Conservation (phyloP, 2,797 vertebrate genomes). For the Mormyrops attenuatus region DNA sequence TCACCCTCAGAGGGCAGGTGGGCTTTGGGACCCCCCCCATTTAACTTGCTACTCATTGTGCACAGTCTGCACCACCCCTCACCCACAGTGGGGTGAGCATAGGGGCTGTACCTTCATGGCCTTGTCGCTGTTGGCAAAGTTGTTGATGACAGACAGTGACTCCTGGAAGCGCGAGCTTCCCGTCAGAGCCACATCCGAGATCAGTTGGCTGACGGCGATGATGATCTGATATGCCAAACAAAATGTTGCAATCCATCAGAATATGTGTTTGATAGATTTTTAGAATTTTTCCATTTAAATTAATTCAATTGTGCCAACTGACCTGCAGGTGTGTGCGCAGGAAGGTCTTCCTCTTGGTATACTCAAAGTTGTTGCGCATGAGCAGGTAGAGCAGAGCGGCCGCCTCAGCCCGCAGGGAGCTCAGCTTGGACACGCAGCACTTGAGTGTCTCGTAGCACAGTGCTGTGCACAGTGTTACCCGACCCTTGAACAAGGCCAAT, state of each 20-base stretch:
- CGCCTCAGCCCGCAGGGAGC: slow-evolving; percentile 77
- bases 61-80: neutral
- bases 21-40: neutral
- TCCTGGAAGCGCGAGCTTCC: slow-evolving; percentile 94
- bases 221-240: slow-evolving; percentile 72
- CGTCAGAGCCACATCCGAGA: slow-evolving; percentile 87
- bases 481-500: slow-evolving; percentile 86
- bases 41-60: neutral
- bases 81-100: neutral
- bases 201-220: slow-evolving; percentile 93
- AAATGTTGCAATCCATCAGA: neutral
- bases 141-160: slow-evolving; percentile 95
- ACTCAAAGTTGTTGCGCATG: slow-evolving; percentile 96
- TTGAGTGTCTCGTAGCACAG: slow-evolving; percentile 94
- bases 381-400: slow-evolving; percentile 89
- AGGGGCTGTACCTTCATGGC: slow-evolving; percentile 80
- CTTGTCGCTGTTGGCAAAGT: slow-evolving; percentile 95
- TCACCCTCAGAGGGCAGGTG: neutral
- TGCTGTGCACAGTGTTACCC: slow-evolving; percentile 84
- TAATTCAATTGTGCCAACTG: slow-evolving; percentile 30
- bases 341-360: slow-evolving; percentile 89
- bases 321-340: slow-evolving; percentile 93
- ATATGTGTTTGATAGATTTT: neutral
- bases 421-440: slow-evolving; percentile 90
- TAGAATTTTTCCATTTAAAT: neutral